Evolutionary conservation across 2,113 vertebrate species (phyloP).

Genomic region (Bucco capensis): DNA sequence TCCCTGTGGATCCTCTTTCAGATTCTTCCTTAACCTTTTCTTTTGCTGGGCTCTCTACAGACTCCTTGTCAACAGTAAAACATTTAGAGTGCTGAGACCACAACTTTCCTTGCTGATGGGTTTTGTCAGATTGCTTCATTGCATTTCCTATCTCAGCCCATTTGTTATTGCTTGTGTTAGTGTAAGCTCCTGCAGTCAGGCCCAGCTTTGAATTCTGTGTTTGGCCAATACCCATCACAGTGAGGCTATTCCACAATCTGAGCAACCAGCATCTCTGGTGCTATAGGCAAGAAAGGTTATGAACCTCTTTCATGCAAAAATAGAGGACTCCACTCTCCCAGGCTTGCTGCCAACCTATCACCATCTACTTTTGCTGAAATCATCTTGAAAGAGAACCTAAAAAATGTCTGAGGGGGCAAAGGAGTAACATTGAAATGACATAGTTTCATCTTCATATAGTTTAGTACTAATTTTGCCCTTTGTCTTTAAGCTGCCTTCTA

Average conservation of each 20-base stretch:
- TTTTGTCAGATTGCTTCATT: neutral
- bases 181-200: neutral
- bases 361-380: constrained; percentile 23
- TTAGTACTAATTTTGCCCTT: constrained; percentile 57
- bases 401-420: constrained; percentile 25
- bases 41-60: neutral
- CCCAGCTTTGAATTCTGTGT: neutral
- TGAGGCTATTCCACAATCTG: neutral
- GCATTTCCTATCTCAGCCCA: neutral
- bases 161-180: neutral
- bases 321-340: neutral
- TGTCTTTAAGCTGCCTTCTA: constrained; percentile 64
- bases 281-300: too few relatives aligned
- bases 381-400: neutral
- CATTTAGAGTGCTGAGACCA: neutral
- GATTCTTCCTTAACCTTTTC: constrained; percentile 26
- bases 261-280: too few relatives aligned
- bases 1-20: neutral
- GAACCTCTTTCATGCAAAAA: neutral
- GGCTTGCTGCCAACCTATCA: neutral
- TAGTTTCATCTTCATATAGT: constrained; percentile 26
- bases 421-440: constrained; percentile 34
- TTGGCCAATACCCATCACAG: neutral
- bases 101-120: neutral
- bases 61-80: neutral